Evolutionary conservation across 1,140 invertebrate species (phyloP).

Genomic region (Drosophila ambigua): DNA sequence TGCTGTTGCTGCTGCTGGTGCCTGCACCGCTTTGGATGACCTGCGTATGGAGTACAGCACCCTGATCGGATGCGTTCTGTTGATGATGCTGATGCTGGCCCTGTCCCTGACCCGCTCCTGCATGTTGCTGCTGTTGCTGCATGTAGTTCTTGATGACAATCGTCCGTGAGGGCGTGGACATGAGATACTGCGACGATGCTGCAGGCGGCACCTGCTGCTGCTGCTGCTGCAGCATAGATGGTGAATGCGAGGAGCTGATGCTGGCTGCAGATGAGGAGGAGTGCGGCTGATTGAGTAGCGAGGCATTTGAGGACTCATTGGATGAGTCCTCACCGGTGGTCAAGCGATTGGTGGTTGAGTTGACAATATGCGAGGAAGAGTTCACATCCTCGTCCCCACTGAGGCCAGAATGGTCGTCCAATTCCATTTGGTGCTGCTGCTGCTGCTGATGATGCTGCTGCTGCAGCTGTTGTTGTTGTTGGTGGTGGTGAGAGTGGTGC

Average conservation of each 20-base stretch:
- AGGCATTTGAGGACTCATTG: slow-evolving; percentile 78
- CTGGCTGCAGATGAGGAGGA: slow-evolving; percentile 61
- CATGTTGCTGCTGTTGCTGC: slow-evolving; percentile 59
- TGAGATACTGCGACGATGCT: slow-evolving; percentile 54
- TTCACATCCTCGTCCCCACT: slow-evolving; percentile 64
- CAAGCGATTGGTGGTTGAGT: slow-evolving; percentile 64
- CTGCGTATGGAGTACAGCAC: slow-evolving; percentile 75
- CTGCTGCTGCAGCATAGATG: slow-evolving; percentile 27
- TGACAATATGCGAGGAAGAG: slow-evolving; percentile 60
- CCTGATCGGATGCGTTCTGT: slow-evolving; percentile 41
- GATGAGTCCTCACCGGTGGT: slow-evolving; percentile 79
- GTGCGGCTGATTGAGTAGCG: slow-evolving; percentile 71
- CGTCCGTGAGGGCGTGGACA: slow-evolving; percentile 68
- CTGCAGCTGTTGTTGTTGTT: slow-evolving; percentile 35
- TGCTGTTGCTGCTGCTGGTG: slow-evolving; percentile 52
- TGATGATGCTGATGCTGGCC: slow-evolving; percentile 42
- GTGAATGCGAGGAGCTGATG: slow-evolving; percentile 28
- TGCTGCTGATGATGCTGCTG: slow-evolving; percentile 46
- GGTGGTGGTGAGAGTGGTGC: slow-evolving; percentile 42
- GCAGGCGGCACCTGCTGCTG: slow-evolving; percentile 5
- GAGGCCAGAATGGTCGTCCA: slow-evolving; percentile 71
- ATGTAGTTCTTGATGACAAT: slow-evolving; percentile 81
- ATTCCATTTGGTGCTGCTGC: slow-evolving; percentile 56
- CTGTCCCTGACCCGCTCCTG: slow-evolving; percentile 4
- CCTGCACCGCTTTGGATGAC: slow-evolving; percentile 79